These are phyloP conservation scores for Palythoa heliodiscus DNA, from an alignment of 92 coral and sea anemone genomes.

Conservation along the genomic window DNA sequence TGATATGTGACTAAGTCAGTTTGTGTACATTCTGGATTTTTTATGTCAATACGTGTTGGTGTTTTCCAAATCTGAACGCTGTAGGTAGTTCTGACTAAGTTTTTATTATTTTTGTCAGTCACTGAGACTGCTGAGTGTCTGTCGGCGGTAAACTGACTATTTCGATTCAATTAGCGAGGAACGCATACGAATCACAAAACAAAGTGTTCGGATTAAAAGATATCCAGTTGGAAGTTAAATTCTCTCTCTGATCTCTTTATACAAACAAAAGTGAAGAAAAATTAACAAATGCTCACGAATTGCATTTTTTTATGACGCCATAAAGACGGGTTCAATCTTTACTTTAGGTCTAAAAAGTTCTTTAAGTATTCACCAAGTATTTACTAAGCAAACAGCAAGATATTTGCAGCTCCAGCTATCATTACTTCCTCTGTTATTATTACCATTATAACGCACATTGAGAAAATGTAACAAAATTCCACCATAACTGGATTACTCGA, in stretches of 20 bases:
- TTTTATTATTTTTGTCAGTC: too few relatives aligned
- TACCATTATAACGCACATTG: neutral
- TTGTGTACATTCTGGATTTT: neutral
- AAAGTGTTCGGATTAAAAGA: neutral
- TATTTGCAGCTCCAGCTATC: conserved; percentile 1
- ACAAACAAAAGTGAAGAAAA: neutral
- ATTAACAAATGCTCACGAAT: neutral
- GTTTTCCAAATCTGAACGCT: too few relatives aligned
- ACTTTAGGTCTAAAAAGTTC: neutral
- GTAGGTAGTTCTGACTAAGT: too few relatives aligned
- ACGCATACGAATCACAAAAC: neutral
- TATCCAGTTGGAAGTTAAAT: neutral
- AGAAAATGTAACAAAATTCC: neutral
- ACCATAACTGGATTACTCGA: neutral
- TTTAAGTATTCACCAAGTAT: conserved; percentile 19
- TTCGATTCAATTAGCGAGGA: neutral
- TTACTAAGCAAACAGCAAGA: conserved; percentile 19
- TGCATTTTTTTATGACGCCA: conserved; percentile 7
- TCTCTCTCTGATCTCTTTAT: conserved; percentile 9
- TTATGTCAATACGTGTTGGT: too few relatives aligned
- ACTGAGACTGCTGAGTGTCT: too few relatives aligned
- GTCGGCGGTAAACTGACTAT: too few relatives aligned
- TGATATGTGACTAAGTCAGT: neutral
- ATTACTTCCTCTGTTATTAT: neutral
- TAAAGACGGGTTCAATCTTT: neutral